These are phyloP conservation scores for Phodopus roborovskii DNA, from an alignment of 2,113 vertebrate genomes.

Conservation along the genomic window DNA sequence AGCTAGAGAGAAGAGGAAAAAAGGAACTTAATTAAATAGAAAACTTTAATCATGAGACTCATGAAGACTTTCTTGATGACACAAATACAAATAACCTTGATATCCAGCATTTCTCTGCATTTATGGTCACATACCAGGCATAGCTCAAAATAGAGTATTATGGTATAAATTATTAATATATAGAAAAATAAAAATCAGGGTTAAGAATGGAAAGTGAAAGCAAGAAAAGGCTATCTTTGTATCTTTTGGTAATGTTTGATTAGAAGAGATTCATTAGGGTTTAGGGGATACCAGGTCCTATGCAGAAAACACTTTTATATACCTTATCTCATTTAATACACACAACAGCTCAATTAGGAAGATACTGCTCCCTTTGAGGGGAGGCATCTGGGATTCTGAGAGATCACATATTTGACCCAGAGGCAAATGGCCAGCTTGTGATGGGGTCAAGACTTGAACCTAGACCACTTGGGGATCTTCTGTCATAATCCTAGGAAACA, in stretches of 20 bases:
- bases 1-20: not conserved
- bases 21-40: not conserved
- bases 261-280: not conserved
- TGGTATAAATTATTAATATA: not conserved
- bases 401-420: not conserved
- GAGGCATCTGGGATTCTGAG: not conserved
- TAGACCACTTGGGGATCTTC: not conserved
- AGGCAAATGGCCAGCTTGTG: not conserved
- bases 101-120: not conserved
- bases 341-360: not conserved
- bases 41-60: not conserved
- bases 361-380: not conserved
- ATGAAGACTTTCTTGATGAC: not conserved
- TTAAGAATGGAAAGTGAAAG: conserved; percentile 20
- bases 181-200: not conserved
- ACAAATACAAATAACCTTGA: not conserved
- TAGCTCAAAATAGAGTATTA: not conserved
- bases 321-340: not conserved
- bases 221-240: not conserved
- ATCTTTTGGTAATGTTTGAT: not conserved
- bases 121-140: not conserved
- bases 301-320: not conserved
- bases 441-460: not conserved
- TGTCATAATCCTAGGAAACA: not conserved
- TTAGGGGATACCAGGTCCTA: not conserved